Base-by-base conservation (phyloP, 2,888 invertebrate species). In the Dynastes tityus region DNA sequence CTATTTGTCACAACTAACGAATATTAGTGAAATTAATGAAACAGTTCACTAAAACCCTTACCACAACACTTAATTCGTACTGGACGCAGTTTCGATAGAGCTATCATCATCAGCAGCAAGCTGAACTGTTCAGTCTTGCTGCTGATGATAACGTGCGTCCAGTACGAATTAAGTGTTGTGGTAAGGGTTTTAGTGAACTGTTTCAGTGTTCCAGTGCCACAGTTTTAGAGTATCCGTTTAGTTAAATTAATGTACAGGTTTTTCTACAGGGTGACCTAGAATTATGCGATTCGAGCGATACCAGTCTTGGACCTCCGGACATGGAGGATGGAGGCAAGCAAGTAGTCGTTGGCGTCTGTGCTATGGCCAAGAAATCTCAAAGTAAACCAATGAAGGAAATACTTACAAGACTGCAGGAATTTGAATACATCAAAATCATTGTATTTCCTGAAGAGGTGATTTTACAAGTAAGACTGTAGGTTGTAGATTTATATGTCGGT, bases 351-450 rank as follows among this genome's bases (percentile, higher is more conserved):
- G 99, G 99, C 81, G 95, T 99, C 80, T 99, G 99, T 91, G 99
- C 99, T 83, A 99, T 99, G 99, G 96, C 97, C 86, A 99, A 99
- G 90, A 99, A 99, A 90, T 98, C 98, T 53, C 96, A 97, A 87
- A 98, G 98, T 82, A 99, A 98, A 89, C 99, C 99, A 13, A 99
- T 99, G 99, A 96, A 96, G 87, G 99, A 99, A 90, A 99, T 99
- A 85, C 92, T 99, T 78, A 97, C 96, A 1, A 92, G 99, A 53
- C 93, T 99, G 79, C 95, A 97, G 85, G 98, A 98, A 89, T 99
- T 98, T 88, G 97, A 98, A 88, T 98, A 97, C 89, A 96, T 98
- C 86, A 96, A 96, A 90, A 96, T 98, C 90, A 91, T 96, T 77
- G 96, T 99, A 82, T 99, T 99, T 90, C 94, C 96, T 75, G 99